Base-by-base conservation (phyloP, 2,888 invertebrate species). In the Platerodrilus igneus region DNA sequence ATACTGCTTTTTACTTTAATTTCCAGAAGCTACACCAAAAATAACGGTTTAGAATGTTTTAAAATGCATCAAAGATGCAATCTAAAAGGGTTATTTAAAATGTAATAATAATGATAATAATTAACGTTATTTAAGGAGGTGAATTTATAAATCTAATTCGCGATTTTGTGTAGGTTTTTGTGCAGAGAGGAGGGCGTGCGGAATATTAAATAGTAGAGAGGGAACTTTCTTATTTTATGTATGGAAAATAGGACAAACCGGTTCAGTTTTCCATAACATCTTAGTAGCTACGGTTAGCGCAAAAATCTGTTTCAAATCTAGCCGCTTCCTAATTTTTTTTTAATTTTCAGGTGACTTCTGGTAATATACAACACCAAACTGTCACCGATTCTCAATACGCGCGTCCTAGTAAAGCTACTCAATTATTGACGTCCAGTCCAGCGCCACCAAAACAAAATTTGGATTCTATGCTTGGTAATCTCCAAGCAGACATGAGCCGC, bases 401-500 rank as follows among this genome's bases (percentile, higher is more conserved):
- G 50, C 80, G 78, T 68, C 76, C 74, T 64, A 72, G 71, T 66
- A 74, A 71, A 71, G 70, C 70, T 38, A 63, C 60, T 42, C 61
- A 58, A 41, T 55, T 59, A 29, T 48, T 48, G 40, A 56, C 53
- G 51, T 58, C 54, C 50, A 56, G 54, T 35, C 56, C 49, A 31
- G 51, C 53, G 64, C 70, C 65, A 64, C 70, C 57, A 66, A 66
- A 66, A 44, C 63, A 65, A 49, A 75, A 76, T 63, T 66, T 76
- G 61, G 76, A 76, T 72, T 75, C 71, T 70, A 94, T 94, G 93
- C 85, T 94, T 69, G 93, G 92, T 56, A 89, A 85, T 55, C 77
- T 92, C 57, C 92, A 94, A 67, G 90, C 89, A 67, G 94, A 96
- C 77, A 94, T 97, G 94, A 92, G 87, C 73, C 87, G 93, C 67